These are phyloP conservation scores for Bombus superbus DNA, from an alignment of 1,140 invertebrate species.

Conservation along the genomic window DNA sequence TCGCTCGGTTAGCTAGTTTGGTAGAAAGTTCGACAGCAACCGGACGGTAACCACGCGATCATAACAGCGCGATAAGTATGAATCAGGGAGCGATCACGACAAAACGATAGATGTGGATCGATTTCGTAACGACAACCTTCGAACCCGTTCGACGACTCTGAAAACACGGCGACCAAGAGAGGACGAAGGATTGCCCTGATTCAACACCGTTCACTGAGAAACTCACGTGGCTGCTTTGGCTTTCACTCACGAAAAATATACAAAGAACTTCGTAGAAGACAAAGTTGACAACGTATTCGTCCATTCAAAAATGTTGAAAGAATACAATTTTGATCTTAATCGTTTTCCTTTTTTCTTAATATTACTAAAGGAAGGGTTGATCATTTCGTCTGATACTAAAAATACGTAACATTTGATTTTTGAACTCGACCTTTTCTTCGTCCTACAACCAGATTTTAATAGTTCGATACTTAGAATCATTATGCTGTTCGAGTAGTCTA, in stretches of 20 bases:
- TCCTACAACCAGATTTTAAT: not conserved
- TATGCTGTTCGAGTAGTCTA: not conserved
- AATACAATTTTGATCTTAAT: not conserved
- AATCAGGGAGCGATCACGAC: constrained; percentile 26
- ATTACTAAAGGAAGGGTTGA: no score
- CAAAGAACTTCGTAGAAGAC: not conserved
- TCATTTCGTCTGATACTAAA: not conserved
- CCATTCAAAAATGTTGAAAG: no score
- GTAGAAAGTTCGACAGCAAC: constrained; percentile 22
- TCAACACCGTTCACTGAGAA: constrained; percentile 30
- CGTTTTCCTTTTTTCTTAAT: no score
- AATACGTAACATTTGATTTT: no score
- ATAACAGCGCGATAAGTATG: constrained; percentile 28
- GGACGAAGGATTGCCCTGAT: constrained; percentile 32
- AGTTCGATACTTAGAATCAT: not conserved
- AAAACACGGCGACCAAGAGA: constrained; percentile 30
- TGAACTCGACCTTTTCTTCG: no score
- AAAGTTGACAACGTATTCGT: not conserved
- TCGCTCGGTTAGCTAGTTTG: not conserved
- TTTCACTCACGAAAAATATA: constrained; percentile 49
- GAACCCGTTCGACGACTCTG: constrained; percentile 50
- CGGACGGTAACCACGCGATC: constrained; percentile 23
- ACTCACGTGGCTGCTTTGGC: constrained; percentile 27
- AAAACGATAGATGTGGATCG: constrained; percentile 20
- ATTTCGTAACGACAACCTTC: constrained; percentile 55